Conservation (phyloP, 2,797 vertebrate species). For the Vespertilio murinus region DNA sequence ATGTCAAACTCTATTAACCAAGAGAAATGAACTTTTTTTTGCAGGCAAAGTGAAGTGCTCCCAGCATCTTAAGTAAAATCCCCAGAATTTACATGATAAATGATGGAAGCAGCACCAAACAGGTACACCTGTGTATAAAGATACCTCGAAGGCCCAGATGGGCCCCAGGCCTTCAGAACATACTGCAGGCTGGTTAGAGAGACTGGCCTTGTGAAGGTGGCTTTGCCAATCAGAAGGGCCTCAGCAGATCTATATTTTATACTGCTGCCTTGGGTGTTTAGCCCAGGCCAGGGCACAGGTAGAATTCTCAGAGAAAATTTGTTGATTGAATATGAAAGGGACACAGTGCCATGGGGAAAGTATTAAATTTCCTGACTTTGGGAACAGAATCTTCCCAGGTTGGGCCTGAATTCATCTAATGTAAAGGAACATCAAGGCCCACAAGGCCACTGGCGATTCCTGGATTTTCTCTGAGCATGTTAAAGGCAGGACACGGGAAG, state of each 20-base stretch:
- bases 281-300: too few species aligned
- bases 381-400: not conserved
- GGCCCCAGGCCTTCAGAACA: not conserved
- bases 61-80: not conserved
- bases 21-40: not conserved
- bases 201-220: not conserved
- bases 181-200: not conserved
- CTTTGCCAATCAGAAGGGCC: not conserved
- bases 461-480: too few species aligned
- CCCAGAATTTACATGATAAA: not conserved
- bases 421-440: not conserved
- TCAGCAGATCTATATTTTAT: not conserved
- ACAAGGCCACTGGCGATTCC: not conserved
- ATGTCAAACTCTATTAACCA: not conserved
- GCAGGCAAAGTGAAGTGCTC: not conserved
- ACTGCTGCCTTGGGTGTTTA: not conserved
- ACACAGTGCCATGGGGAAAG: not conserved
- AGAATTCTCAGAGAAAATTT: not conserved
- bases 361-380: not conserved
- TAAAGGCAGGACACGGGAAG: not conserved
- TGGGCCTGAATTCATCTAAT: not conserved
- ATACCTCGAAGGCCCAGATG: not conserved
- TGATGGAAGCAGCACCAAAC: not conserved
- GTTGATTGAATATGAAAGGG: not conserved
- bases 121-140: not conserved